phyloP scores from a whole-genome alignment of 2,113 vertebrate species.

The Thunnus thynnus region DNA sequence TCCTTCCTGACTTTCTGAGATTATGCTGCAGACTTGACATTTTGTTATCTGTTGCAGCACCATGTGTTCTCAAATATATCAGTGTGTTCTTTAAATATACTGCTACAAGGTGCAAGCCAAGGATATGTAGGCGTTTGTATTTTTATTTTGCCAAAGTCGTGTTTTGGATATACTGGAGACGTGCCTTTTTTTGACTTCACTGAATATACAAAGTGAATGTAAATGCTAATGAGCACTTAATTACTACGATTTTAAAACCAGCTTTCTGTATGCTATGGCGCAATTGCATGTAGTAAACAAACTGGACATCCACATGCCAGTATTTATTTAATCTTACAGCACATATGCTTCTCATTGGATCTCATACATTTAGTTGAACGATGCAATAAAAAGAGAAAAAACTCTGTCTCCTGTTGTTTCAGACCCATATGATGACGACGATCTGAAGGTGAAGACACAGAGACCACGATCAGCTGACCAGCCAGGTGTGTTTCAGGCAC shows the following conservation, averaged over 20 bases:
- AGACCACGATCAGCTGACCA: constrained; percentile 97
- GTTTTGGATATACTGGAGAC: constrained; percentile 54
- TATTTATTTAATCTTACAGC: background rate
- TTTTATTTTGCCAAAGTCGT: constrained; percentile 67
- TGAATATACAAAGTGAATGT: constrained; percentile 27
- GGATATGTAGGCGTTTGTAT: constrained; percentile 59
- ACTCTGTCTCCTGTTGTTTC: constrained; percentile 32
- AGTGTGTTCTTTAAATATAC: constrained; percentile 55
- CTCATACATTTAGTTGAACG: background rate
- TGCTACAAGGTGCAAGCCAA: constrained; percentile 53
- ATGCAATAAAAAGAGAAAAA: background rate
- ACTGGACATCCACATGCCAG: too few relatives aligned
- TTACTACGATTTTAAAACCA: constrained; percentile 1
- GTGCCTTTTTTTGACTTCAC: constrained; percentile 23
- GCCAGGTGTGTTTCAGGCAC: constrained; percentile 97
- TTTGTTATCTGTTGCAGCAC: constrained; percentile 24
- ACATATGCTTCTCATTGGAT: background rate
- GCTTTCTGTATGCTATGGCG: background rate
- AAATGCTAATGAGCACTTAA: background rate
- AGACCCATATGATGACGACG: constrained; percentile 95
- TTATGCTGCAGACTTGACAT: constrained; percentile 39
- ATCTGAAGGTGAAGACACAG: constrained; percentile 98
- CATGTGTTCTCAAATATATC: constrained; percentile 37
- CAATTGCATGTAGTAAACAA: background rate
- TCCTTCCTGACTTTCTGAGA: constrained; percentile 40